These are phyloP conservation scores for Mesembrinibis cayennensis DNA, from an alignment of 2,113 vertebrate species.

Conservation along the genomic window DNA sequence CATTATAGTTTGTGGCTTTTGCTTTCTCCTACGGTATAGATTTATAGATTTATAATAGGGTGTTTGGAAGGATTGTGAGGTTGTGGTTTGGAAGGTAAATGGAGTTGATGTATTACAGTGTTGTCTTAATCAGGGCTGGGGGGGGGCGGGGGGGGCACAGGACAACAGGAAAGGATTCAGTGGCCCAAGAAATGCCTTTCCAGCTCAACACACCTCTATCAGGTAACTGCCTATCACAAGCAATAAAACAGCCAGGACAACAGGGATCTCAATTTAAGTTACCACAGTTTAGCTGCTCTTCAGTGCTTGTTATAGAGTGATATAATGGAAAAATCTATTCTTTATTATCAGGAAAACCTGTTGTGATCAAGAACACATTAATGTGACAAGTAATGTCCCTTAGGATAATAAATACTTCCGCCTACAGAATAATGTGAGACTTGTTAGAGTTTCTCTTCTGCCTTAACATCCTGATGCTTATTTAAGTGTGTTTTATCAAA, in stretches of 20 bases:
- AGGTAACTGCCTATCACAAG: not conserved
- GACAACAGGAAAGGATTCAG: not conserved
- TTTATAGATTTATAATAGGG: conserved; percentile 26
- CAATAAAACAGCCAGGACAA: conserved; percentile 1
- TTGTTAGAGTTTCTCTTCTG: not conserved
- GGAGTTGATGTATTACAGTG: not conserved
- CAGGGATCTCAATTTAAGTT: not conserved
- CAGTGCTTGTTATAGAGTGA: not conserved
- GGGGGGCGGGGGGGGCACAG: not conserved
- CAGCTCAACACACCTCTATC: conserved; percentile 25
- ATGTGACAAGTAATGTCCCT: not conserved
- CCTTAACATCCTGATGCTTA: not conserved
- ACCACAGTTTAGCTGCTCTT: not conserved
- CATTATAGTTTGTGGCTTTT: conserved; percentile 21
- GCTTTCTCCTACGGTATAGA: not conserved
- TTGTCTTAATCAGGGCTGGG: not conserved
- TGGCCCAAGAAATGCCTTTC: conserved; percentile 35
- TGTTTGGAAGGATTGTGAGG: not conserved
- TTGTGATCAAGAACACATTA: not conserved
- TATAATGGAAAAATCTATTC: conserved; percentile 20
- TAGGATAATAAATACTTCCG: not conserved
- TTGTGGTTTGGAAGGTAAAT: conserved; percentile 27
- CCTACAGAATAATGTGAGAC: not conserved
- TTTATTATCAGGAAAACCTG: conserved; percentile 5
- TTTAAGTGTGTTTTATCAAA: not conserved